Evolutionary conservation across 2,113 vertebrate species (phyloP).

Genomic region (Brevimyrus niger): DNA sequence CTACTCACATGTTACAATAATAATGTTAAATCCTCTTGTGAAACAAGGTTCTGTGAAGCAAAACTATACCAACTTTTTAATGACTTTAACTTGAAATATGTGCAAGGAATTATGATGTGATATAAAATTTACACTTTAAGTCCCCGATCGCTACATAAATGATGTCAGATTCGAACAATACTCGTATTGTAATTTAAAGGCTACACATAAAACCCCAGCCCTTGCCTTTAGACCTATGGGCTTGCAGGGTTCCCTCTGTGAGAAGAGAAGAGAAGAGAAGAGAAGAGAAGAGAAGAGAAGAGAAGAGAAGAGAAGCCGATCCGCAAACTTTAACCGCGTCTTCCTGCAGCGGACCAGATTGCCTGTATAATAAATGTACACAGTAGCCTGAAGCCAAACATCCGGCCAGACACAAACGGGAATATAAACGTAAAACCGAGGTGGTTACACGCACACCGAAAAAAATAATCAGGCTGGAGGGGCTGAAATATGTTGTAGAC

Average conservation of each 20-base stretch:
- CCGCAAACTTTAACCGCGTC: not conserved
- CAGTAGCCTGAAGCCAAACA: not conserved
- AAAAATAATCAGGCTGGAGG: not conserved
- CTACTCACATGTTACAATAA: constrained; percentile 3
- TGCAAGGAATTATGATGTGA: not conserved
- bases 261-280: not conserved
- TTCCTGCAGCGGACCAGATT: not conserved
- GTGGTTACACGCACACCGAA: not conserved
- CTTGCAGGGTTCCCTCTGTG: not conserved
- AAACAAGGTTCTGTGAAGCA: not conserved
- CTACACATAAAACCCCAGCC: not conserved
- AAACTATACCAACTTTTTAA: not conserved
- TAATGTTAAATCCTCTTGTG: not conserved
- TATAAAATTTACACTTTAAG: not conserved
- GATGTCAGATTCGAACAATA: not conserved
- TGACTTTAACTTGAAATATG: not conserved
- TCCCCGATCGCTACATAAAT: not conserved
- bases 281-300: too few relatives aligned
- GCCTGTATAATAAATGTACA: not conserved
- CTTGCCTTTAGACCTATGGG: not conserved
- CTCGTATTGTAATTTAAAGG: not conserved
- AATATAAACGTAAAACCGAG: not conserved
- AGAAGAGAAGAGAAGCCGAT: not conserved
- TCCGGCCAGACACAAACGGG: not conserved
- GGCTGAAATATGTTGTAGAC: not conserved